Evolutionary conservation across 2,113 vertebrate species (phyloP).

Genomic region (Speoplatyrhinus poulsoni): DNA sequence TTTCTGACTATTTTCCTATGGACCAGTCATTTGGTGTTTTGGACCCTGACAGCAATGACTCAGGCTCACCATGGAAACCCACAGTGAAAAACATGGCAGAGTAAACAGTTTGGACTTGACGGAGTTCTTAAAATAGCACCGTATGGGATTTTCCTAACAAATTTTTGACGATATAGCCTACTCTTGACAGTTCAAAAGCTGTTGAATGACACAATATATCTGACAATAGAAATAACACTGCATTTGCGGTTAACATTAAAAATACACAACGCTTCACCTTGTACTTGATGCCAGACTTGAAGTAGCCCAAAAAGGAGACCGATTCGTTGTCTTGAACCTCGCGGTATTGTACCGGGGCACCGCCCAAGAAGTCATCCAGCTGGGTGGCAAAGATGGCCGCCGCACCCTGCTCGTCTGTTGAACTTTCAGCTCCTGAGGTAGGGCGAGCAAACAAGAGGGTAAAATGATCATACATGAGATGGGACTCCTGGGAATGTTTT

Average conservation of each 20-base stretch:
- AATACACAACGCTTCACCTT: constrained; percentile 53
- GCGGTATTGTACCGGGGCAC: constrained; percentile 56
- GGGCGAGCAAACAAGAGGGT: background rate
- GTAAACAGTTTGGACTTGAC: background rate
- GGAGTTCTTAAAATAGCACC: background rate
- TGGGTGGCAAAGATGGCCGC: constrained; percentile 69
- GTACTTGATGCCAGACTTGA: constrained; percentile 73
- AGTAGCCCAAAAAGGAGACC: constrained; percentile 64
- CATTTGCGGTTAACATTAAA: background rate
- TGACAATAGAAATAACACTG: background rate
- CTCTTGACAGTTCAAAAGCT: background rate
- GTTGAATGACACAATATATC: background rate
- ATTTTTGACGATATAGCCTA: too few species aligned
- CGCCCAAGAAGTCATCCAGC: constrained; percentile 64
- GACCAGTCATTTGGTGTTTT: constrained; percentile 14
- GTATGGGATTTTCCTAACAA: too few species aligned
- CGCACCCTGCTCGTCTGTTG: constrained; percentile 64
- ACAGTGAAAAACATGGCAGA: constrained; percentile 11
- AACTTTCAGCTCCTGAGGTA: constrained; percentile 57
- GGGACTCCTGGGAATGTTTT: too few species aligned
- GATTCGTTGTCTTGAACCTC: constrained; percentile 74
- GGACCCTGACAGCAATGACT: constrained; percentile 17
- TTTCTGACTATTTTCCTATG: background rate
- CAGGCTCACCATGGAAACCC: constrained; percentile 36
- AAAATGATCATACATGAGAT: too few species aligned